Evolutionary conservation across 1,140 invertebrate genomes (phyloP), one percentile per base, ranked within the genome.

Genomic region (Gryon sp.): DNA sequence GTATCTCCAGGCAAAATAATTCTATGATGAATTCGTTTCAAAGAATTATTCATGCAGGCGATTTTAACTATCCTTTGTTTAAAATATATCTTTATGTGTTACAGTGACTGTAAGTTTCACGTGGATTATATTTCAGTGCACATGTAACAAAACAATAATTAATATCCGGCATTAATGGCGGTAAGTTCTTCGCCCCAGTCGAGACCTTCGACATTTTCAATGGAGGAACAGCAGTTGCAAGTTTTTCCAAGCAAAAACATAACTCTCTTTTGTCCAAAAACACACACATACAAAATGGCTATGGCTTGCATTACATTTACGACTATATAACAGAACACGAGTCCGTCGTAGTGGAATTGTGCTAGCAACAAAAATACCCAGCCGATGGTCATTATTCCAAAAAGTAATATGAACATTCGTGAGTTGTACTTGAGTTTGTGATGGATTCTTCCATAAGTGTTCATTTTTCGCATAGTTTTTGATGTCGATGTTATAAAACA

Each of bases 131-230:
- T n/a, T n/a, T n/a, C n/a, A n/a, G n/a, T n/a, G n/a, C n/a, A n/a
- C n/a, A n/a, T n/a, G n/a, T n/a, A n/a, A n/a, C n/a, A n/a, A n/a
- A n/a, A n/a, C n/a, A n/a, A n/a, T n/a, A n/a, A n/a, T 87, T 90
- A 93, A 82, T 93, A 92, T 59, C 92, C 92, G 15, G 92, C 92
- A 83, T 95, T 94, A 90, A 95, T 95, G 57, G 94, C 93, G 30
- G 93, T 93, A 93, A 95, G 92, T 89, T 96, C 95, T 84, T 96
- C 95, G 3, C 94, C 95, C 94, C 94, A 95, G 79, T 95, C 94
- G 15, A 88, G 73, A 1, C 91, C 92, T 0, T 92, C 90, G 3
- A 90, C 85, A 18, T 89, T 89, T 0, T 93, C 91, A 62, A 92
- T 91, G 2, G 87, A 87, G 30, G 86, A 85, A 65, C 90, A 92